phyloP scores from a whole-genome alignment of 2,888 invertebrate species.

The Megaustenia siamemsis region DNA sequence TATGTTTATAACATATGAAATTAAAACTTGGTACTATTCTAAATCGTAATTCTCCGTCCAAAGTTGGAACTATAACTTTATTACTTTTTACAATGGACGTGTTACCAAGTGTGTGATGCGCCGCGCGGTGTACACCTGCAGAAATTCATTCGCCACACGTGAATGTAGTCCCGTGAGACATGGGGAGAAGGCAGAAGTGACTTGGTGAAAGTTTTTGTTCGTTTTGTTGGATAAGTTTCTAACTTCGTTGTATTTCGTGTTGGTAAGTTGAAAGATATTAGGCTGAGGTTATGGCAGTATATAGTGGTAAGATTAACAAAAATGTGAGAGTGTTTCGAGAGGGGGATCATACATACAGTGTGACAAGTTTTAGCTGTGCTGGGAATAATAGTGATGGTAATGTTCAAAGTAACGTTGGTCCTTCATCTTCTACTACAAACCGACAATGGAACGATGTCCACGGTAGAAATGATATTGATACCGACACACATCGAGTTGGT shows the following conservation, averaged over 20 bases:
- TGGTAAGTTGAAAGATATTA: no score
- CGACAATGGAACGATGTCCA: not conserved
- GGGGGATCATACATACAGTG: conserved; percentile 32
- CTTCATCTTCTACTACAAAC: not conserved
- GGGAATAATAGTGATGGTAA: not conserved
- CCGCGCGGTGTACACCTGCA: conserved; percentile 49
- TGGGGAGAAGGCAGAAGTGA: not conserved
- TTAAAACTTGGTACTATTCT: no score
- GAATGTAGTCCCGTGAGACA: conserved; percentile 47
- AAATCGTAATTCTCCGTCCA: no score
- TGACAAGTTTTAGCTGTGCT: conserved; percentile 40
- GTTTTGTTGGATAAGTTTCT: not conserved
- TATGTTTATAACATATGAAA: no score
- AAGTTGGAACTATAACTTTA: no score
- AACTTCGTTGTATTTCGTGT: not conserved
- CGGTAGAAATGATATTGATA: conserved; percentile 3
- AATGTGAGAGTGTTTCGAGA: conserved; percentile 41
- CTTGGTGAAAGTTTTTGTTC: conserved; percentile 43
- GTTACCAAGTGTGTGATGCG: conserved; percentile 14
- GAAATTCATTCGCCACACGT: conserved; percentile 49
- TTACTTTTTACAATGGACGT: not conserved
- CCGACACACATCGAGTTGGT: conserved; percentile 23
- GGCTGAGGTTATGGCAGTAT: conserved; percentile 45
- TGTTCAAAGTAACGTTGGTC: not conserved
- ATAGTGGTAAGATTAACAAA: conserved; percentile 36